A percentile compares a stretch with the other conserved stretches of the same genome.
Conservation (phyloP, 2,888 invertebrate genomes). For the Nebria salina region DNA sequence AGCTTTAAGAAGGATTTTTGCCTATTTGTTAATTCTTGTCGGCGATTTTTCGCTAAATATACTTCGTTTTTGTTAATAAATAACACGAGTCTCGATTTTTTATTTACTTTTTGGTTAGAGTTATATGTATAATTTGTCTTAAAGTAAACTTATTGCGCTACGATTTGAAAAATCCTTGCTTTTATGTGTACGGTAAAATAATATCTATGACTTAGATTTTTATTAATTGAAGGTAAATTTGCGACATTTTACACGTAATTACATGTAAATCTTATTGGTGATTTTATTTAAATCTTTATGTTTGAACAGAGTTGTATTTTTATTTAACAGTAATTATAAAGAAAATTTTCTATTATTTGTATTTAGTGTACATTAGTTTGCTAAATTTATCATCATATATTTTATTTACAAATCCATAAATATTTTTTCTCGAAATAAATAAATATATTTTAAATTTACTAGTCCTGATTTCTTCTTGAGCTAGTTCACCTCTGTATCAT, state of each 20-base stretch:
- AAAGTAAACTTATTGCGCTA: no score
- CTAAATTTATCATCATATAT: no score
- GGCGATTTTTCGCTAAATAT: neutral
- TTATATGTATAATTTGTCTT: no score
- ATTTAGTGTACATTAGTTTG: no score
- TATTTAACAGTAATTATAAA: no score
- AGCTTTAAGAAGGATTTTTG: neutral
- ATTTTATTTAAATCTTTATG: neutral
- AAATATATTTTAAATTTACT: neutral
- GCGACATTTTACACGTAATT: neutral
- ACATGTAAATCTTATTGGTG: neutral
- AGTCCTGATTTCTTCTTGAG: neutral
- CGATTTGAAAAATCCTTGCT: no score
- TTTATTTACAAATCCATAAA: no score
- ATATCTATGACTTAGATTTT: neutral
- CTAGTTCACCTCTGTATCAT: neutral
- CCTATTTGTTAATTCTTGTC: neutral
- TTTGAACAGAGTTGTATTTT: neutral
- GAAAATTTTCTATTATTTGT: no score
- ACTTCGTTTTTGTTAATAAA: constrained; percentile 1
- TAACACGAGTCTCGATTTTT: neutral
- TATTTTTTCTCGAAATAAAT: neutral
- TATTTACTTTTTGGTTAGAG: no score
- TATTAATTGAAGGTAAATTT: neutral
- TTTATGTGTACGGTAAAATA: no score